Conservation (phyloP, 1,140 invertebrate genomes). For the Phortica variegata region DNA sequence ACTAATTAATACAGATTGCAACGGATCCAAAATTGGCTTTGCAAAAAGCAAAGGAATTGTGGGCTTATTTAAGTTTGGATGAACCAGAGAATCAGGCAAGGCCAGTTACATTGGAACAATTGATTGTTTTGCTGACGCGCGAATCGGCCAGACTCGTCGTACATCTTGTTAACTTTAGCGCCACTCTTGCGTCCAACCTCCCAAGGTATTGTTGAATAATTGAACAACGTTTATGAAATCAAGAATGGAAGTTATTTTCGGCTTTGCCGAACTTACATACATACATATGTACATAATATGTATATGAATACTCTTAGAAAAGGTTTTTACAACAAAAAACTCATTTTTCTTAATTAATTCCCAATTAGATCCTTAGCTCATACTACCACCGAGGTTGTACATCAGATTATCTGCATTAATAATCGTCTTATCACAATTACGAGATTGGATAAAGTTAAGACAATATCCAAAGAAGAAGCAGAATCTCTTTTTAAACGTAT, state of each 20-base stretch:
- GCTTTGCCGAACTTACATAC: neutral
- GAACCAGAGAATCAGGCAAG: conserved; percentile 81
- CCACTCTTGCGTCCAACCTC: conserved; percentile 60
- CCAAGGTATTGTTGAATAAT: conserved; percentile 60
- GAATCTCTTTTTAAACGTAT: conserved; percentile 47
- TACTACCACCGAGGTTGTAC: conserved; percentile 45
- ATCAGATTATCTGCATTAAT: conserved; percentile 46
- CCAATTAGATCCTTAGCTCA: conserved; percentile 35
- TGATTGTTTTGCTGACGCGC: conserved; percentile 70
- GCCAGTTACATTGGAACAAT: conserved; percentile 72
- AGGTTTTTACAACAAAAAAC: no score
- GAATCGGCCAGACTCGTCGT: conserved; percentile 74
- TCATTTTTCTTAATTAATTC: neutral
- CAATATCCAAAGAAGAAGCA: conserved; percentile 47
- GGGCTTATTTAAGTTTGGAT: conserved; percentile 68
- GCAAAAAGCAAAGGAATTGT: conserved; percentile 71
- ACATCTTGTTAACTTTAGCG: conserved; percentile 72
- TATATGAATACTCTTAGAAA: neutral
- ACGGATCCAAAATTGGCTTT: conserved; percentile 75
- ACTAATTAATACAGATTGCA: conserved; percentile 61
- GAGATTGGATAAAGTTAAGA: conserved; percentile 44
- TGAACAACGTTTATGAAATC: neutral
- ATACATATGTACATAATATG: neutral
- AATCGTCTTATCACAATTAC: conserved; percentile 47
- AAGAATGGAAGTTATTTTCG: no score